phyloP scores from a whole-genome alignment of 2,888 invertebrate species.

The Vanessa cardui region DNA sequence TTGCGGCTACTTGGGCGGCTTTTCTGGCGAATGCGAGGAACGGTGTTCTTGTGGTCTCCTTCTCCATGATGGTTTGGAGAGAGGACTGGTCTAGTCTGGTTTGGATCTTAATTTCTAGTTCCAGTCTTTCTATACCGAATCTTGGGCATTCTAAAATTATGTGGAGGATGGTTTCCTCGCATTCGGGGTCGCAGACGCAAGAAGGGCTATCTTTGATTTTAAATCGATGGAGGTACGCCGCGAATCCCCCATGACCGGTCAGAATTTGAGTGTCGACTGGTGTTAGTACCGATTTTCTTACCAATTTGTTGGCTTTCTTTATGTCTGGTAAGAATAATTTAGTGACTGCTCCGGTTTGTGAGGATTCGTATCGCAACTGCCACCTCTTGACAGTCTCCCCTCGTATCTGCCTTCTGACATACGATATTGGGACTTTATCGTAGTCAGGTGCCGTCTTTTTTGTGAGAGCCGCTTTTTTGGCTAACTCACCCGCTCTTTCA shows the following conservation, averaged over 20 bases:
- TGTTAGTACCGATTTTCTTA: background rate
- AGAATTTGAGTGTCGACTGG: constrained; percentile 13
- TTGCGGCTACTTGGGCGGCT: too few relatives aligned
- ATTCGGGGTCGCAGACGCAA: constrained; percentile 16
- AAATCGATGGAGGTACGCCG: constrained; percentile 14
- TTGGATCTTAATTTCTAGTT: constrained; percentile 9
- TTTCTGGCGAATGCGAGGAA: too few relatives aligned
- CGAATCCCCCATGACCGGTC: constrained; percentile 28
- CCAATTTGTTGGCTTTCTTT: background rate
- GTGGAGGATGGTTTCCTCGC: constrained; percentile 12
- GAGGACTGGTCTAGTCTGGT: background rate
- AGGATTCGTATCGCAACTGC: background rate
- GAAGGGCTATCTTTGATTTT: background rate
- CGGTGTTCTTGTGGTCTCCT: too few relatives aligned
- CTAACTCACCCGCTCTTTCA: background rate
- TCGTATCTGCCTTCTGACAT: background rate
- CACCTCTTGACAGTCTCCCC: background rate
- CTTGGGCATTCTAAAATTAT: constrained; percentile 21
- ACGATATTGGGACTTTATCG: constrained; percentile 6
- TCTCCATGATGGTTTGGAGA: constrained; percentile 7
- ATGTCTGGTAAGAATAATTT: background rate
- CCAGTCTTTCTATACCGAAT: background rate
- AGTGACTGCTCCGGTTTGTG: background rate
- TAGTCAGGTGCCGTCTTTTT: constrained; percentile 10
- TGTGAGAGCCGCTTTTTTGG: constrained; percentile 3